Percentiles rank a stretch among this genome's conserved stretches.
Evolutionary conservation across 2,797 vertebrate species (phyloP).

Genomic region (Pelobates cultripes): DNA sequence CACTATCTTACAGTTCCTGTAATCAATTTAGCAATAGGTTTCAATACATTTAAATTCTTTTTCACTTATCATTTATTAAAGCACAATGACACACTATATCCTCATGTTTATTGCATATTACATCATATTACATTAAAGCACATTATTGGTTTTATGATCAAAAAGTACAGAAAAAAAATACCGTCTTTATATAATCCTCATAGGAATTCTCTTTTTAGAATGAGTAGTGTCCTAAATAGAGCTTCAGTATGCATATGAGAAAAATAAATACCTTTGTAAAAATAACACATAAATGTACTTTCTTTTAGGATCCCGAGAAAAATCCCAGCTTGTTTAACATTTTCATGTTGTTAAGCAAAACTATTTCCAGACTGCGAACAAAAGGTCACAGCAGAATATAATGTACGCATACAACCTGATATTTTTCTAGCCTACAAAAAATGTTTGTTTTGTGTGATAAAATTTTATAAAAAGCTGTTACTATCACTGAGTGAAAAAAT

Average conservation of each 20-base stretch:
- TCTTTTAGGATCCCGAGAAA: neutral
- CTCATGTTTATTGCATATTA: too few relatives aligned
- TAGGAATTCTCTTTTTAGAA: neutral
- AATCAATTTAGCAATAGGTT: too few relatives aligned
- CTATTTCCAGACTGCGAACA: conserved; percentile 58
- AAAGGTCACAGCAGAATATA: conserved; percentile 61
- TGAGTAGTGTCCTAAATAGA: neutral
- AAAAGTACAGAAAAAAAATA: too few relatives aligned
- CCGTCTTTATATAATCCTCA: too few relatives aligned
- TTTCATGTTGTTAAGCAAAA: conserved; percentile 61
- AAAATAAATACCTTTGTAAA: neutral
- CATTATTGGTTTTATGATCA: too few relatives aligned
- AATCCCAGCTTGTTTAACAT: conserved; percentile 58
- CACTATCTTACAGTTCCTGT: too few relatives aligned
- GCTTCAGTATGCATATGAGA: neutral
- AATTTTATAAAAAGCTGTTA: conserved; percentile 54
- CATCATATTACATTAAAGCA: too few relatives aligned
- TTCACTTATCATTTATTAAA: too few relatives aligned
- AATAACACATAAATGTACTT: neutral
- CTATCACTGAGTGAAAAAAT: conserved; percentile 45
- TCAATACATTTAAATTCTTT: too few relatives aligned
- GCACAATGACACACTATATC: too few relatives aligned
- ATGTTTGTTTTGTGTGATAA: conserved; percentile 63
- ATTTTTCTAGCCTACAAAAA: conserved; percentile 56
- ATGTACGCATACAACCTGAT: conserved; percentile 49